A percentile compares a stretch with the other conserved stretches of the same genome.
phyloP scores from a whole-genome alignment of 2,888 invertebrate species.

The Brachypterus glaber region DNA sequence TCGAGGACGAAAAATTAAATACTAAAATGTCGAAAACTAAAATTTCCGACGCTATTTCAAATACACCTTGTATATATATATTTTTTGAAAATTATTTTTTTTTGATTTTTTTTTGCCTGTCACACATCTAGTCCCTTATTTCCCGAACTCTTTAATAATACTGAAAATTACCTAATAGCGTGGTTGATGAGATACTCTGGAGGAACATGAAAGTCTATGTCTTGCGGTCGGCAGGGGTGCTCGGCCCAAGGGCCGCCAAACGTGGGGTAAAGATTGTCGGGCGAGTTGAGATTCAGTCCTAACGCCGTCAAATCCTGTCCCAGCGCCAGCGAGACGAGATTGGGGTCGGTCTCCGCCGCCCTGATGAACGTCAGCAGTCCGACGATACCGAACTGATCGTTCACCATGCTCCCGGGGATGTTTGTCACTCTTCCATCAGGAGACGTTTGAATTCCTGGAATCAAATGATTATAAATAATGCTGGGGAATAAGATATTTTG shows the following conservation, averaged over 20 bases:
- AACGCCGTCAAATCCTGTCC: constrained; percentile 97
- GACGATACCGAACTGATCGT: constrained; percentile 99
- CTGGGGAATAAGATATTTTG: no score
- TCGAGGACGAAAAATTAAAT: no score
- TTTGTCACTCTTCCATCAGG: constrained; percentile 97
- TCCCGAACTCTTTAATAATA: not conserved
- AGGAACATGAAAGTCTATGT: constrained; percentile 97
- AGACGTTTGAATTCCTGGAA: constrained; percentile 81
- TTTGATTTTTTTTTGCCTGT: no score
- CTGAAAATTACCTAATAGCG: constrained; percentile 65
- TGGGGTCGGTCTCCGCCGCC: constrained; percentile 95
- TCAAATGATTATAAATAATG: no score
- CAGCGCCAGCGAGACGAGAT: constrained; percentile 90
- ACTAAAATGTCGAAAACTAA: no score
- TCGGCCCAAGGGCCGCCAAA: constrained; percentile 99
- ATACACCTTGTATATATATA: no score
- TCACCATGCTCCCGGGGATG: constrained; percentile 97
- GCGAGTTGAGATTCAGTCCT: constrained; percentile 96
- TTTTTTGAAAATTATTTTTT: no score
- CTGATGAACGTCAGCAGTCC: constrained; percentile 96
- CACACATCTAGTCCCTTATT: constrained; percentile 1
- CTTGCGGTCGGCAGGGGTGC: constrained; percentile 94
- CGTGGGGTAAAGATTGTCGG: constrained; percentile 95
- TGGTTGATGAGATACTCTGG: constrained; percentile 98
- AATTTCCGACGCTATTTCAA: no score